Percentiles rank a stretch among this genome's conserved stretches.
Conservation (phyloP, 2,888 invertebrate genomes). For the Entomobrya proxima region DNA sequence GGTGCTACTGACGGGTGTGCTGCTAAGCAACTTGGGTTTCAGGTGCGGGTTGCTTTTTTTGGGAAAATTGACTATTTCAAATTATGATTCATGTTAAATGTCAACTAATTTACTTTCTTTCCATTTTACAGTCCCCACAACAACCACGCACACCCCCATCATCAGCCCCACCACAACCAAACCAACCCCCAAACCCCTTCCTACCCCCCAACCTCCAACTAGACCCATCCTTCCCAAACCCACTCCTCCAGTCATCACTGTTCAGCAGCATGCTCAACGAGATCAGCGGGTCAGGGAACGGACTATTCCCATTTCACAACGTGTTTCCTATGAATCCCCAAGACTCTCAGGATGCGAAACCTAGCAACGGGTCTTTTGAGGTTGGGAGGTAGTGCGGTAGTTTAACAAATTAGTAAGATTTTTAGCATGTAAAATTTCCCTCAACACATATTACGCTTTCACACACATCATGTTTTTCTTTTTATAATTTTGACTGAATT, state of each 20-base stretch:
- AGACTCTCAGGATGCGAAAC: background rate
- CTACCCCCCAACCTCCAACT: slow-evolving; percentile 9
- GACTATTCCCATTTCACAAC: slow-evolving; percentile 24
- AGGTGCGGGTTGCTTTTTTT: background rate
- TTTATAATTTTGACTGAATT: too few species aligned
- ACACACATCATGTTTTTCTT: too few species aligned
- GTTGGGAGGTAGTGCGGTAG: too few species aligned
- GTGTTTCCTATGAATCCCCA: background rate
- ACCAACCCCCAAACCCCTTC: background rate
- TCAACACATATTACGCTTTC: too few species aligned
- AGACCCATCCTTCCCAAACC: background rate
- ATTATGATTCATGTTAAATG: background rate
- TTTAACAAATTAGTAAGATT: too few species aligned
- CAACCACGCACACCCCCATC: background rate
- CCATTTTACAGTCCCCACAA: background rate
- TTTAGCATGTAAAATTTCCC: too few species aligned
- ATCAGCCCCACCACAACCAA: background rate
- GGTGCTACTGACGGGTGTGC: background rate
- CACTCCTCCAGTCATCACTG: background rate
- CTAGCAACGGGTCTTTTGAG: background rate
- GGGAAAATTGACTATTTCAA: background rate
- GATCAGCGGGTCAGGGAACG: background rate
- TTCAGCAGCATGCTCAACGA: slow-evolving; percentile 25
- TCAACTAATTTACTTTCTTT: background rate
- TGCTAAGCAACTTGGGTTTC: background rate